Base-by-base conservation (phyloP, 1,140 invertebrate genomes). In the Condylostylus longicornis region DNA sequence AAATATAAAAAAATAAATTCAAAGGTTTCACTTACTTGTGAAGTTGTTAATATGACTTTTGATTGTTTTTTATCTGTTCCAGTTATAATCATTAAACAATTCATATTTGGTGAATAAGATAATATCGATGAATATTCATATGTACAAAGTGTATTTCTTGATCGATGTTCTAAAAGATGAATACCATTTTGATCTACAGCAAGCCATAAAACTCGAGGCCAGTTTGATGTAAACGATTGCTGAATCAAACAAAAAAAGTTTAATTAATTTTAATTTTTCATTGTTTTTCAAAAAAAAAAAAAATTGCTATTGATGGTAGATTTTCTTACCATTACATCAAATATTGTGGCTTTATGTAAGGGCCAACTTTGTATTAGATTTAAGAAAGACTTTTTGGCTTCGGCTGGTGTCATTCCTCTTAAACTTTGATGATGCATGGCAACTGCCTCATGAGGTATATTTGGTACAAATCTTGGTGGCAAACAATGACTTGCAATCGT, bases 141-240 rank as follows among this genome's bases (percentile, higher is more conserved):
- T 46, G 81, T 87, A 58, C 84, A 86, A 2, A 93, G 68, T 19
- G 85, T 77, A 53, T 89, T 82, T 38, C 87, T 74, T 5, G 85
- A 81, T 36, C 86, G 76, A 51, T 85, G 79, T 50, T 93, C 83
- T 37, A 95, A 64, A 30, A 97, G 63, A 55, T 94, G 88, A 35
- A 97, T 71, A n/a, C 91, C 91, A 48, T 72, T 73, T 60, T 94
- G 87, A 65, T 93, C 86, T 4, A 95, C 81, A 9, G 87, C 88
- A 31, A 96, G 62, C 85, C 90, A 91, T 5, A 96, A 62, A 15
- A 82, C 72, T 41, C 82, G 64, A 39, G 90, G 90, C 84, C 91
- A 93, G 56, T 89, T 90, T 9, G 87, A 90, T 2, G 89, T 94
- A 54, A 94, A 94, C 13, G 86, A 89, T 80, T 95, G 89, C 53